Conservation (phyloP, 2,797 vertebrate species). For the Tiaroga cobitis region DNA sequence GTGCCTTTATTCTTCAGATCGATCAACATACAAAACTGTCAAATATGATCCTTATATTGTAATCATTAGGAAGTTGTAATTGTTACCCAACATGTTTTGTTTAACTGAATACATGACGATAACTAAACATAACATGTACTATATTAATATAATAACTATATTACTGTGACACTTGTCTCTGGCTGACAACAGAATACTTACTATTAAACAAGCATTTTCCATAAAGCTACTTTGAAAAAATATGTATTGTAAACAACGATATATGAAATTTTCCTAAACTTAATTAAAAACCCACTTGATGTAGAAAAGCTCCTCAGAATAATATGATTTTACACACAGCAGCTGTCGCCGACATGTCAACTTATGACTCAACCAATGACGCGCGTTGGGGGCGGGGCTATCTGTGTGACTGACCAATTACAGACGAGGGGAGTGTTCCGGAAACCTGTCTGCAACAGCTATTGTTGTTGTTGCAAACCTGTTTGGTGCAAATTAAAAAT, state of each 20-base stretch:
- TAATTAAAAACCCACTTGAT: neutral
- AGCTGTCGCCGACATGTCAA: neutral
- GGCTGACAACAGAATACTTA: neutral
- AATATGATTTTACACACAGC: neutral
- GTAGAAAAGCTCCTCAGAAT: neutral
- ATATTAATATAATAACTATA: neutral
- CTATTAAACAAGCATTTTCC: neutral
- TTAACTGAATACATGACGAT: neutral
- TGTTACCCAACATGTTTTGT: neutral
- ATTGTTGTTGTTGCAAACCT: neutral
- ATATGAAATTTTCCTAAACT: too few relatives aligned
- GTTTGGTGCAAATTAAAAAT: neutral
- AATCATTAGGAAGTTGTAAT: too few relatives aligned
- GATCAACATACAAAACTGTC: too few relatives aligned
- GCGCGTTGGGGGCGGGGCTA: neutral
- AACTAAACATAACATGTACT: neutral
- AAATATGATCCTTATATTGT: too few relatives aligned
- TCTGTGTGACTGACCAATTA: neutral
- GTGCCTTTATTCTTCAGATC: too few relatives aligned
- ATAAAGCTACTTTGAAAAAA: neutral
- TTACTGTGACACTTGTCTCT: neutral
- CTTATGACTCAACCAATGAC: neutral
- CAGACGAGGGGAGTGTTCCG: neutral
- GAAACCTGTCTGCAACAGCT: neutral
- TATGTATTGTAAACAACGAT: neutral